Evolutionary conservation across 2,113 vertebrate species (phyloP).

Genomic region (Stegostoma tigrinum): DNA sequence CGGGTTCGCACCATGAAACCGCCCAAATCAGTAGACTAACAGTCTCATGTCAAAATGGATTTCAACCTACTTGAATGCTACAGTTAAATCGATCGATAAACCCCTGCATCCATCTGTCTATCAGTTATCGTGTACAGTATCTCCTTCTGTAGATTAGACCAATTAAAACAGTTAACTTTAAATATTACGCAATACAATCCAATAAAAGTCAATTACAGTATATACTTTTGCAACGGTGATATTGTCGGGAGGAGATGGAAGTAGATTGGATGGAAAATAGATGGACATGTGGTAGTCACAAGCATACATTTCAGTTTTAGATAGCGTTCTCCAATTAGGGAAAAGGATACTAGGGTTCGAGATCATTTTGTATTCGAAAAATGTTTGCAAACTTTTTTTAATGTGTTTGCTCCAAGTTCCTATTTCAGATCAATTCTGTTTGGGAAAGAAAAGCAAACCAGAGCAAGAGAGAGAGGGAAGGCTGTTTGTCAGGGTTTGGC

Average conservation of each 20-base stretch:
- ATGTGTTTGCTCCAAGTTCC: background rate
- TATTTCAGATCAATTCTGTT: constrained; percentile 17
- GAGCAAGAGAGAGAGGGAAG: background rate
- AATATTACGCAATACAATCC: background rate
- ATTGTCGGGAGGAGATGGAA: background rate
- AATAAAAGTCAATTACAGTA: background rate
- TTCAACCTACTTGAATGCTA: background rate
- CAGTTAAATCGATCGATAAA: background rate
- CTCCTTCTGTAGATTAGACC: background rate
- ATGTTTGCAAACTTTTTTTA: background rate
- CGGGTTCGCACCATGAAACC: background rate
- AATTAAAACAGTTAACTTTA: constrained; percentile 16
- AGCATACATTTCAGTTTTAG: too few species aligned
- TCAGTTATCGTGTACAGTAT: background rate
- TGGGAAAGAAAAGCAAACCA: background rate
- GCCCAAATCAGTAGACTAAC: background rate
- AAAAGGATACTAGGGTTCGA: background rate
- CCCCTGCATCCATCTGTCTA: background rate
- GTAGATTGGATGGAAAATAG: background rate
- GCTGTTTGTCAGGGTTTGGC: constrained; percentile 28
- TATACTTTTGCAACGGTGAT: background rate
- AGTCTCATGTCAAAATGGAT: constrained; percentile 1
- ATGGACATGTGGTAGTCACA: background rate
- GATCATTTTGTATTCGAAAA: background rate
- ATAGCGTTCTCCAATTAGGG: background rate